A percentile compares a stretch with the other conserved stretches of the same genome.
These are phyloP conservation scores for Channa striata DNA, from an alignment of 2,797 vertebrate species.

Conservation along the genomic window DNA sequence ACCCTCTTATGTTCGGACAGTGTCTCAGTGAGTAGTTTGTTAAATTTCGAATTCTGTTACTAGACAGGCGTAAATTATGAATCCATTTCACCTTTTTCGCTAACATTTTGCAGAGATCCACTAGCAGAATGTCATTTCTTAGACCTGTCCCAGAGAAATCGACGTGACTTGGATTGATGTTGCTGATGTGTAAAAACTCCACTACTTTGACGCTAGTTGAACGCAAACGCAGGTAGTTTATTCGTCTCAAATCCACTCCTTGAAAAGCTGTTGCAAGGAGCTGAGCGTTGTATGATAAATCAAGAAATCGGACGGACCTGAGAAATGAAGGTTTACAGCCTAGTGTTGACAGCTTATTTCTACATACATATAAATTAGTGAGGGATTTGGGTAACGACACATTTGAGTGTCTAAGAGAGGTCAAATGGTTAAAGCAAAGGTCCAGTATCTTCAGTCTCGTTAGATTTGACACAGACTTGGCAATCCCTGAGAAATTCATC, in stretches of 20 bases:
- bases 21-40: constrained; percentile 22
- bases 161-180: constrained; percentile 57
- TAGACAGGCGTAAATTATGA: constrained; percentile 44
- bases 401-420: constrained; percentile 73
- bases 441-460: constrained; percentile 64
- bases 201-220: constrained; percentile 71
- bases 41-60: constrained; percentile 65
- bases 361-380: constrained; percentile 57
- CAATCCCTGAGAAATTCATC: constrained; percentile 72
- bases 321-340: constrained; percentile 70
- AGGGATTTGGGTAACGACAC: constrained; percentile 75
- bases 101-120: constrained; percentile 70
- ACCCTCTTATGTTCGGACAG: constrained; percentile 72
- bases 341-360: constrained; percentile 75
- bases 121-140: constrained; percentile 28
- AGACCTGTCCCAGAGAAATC: constrained; percentile 80
- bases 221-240: constrained; percentile 67
- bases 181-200: constrained; percentile 73
- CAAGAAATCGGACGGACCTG: constrained; percentile 59
- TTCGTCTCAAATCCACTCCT: constrained; percentile 66
- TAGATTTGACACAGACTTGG: constrained; percentile 71
- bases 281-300: constrained; percentile 77
- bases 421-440: constrained; percentile 77
- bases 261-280: constrained; percentile 71
- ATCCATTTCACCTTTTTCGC: constrained; percentile 32